phyloP scores from a whole-genome alignment of 2,888 invertebrate species.

The Diloba caeruleocephala region DNA sequence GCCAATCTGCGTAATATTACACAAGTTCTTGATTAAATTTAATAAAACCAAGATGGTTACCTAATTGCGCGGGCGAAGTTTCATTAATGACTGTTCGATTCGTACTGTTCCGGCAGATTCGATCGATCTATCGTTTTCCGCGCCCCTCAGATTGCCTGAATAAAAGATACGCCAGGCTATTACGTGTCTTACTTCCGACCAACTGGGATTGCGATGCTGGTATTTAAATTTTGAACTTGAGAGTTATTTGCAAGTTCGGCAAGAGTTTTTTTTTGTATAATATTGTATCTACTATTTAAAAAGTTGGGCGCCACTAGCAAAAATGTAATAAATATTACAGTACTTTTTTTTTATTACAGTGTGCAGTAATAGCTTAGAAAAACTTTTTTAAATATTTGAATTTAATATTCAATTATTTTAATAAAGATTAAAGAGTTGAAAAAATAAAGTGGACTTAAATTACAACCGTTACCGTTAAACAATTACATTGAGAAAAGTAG shows the following conservation, averaged over 20 bases:
- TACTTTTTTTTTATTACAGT: too few species aligned
- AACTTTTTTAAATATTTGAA: too few species aligned
- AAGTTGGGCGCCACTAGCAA: too few species aligned
- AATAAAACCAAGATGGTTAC: constrained; percentile 88
- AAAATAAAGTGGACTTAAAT: too few species aligned
- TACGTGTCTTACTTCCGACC: constrained; percentile 46
- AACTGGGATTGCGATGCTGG: constrained; percentile 31
- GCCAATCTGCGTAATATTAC: constrained; percentile 88
- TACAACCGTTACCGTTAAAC: too few species aligned
- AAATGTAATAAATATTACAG: too few species aligned
- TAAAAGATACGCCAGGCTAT: constrained; percentile 47
- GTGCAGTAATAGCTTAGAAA: too few species aligned
- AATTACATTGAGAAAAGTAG: too few species aligned
- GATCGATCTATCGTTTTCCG: constrained; percentile 70
- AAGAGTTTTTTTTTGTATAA: constrained; percentile 23
- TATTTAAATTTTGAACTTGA: constrained; percentile 44
- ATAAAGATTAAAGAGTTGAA: too few species aligned
- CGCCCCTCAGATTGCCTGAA: constrained; percentile 46
- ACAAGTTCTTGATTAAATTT: constrained; percentile 89
- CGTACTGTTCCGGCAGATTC: constrained; percentile 73
- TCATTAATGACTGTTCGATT: constrained; percentile 88
- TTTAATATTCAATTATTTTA: too few species aligned
- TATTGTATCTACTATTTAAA: too few species aligned
- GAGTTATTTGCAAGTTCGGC: constrained; percentile 36
- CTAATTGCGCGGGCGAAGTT: constrained; percentile 86